Conservation (phyloP, 2,797 vertebrate species). For the Chelmon rostratus region DNA sequence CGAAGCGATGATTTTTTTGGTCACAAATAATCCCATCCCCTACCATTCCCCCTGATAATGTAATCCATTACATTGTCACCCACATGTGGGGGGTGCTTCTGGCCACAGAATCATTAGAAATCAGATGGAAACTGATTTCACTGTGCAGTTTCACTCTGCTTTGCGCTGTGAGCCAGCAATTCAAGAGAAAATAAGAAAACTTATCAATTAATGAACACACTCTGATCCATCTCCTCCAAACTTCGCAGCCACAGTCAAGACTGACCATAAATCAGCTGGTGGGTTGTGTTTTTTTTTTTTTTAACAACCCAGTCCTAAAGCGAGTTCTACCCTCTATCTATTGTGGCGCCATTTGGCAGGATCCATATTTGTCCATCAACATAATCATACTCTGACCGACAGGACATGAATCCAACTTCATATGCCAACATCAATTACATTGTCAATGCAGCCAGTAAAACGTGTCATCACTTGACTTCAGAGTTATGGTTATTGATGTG, state of each 20-base stretch:
- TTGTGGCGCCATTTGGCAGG: neutral
- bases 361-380: neutral
- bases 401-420: conserved; percentile 6
- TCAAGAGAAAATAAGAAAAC: neutral
- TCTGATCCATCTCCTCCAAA: neutral
- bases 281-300: neutral
- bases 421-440: conserved; percentile 1
- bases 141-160: too few species aligned
- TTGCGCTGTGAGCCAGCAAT: neutral
- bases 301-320: neutral
- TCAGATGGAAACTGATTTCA: too few species aligned
- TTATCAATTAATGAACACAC: neutral
- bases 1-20: neutral
- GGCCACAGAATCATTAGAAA: too few species aligned
- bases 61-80: neutral
- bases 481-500: neutral
- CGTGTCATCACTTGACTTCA: conserved; percentile 20
- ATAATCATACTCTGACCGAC: conserved; percentile 6
- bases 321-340: neutral
- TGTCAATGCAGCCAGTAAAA: conserved; percentile 12
- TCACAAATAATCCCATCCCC: neutral
- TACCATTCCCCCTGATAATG: neutral
- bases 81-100: too few species aligned
- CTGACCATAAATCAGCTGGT: neutral
- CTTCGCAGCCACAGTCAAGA: neutral